Base-by-base conservation (phyloP, 2,888 invertebrate genomes). In the Anthrax anthrax region DNA sequence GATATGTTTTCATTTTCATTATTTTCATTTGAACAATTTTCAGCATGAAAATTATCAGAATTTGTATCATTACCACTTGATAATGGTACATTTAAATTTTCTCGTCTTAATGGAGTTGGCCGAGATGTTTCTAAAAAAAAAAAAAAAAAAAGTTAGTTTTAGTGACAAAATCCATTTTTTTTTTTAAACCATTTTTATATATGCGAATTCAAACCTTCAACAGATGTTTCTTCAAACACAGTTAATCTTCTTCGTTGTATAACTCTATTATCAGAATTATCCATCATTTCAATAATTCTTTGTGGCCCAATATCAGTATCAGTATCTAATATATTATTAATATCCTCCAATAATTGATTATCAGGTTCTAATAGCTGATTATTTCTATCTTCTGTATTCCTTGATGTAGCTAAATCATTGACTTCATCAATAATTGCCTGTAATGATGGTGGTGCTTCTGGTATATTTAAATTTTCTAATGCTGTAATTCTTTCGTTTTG, bases 401-500 rank as follows among this genome's bases (percentile, higher is more conserved):
- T 40, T 17, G 48, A 16, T 32, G 42, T 45, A 2, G 53, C 53
- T 17, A 55, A 42, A 50, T 51, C 57, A 47, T 53, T 55, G 27
- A 58, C 58, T 46, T 58, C 57, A 19, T 59, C 57, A 38, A 57
- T 56, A n/a, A 60, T 57, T 19, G 56, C 56, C 41, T 60, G 57
- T 13, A 58, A 51, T 3, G 57, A 56, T 37, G 55, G 52, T 16
- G 57, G 53, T 16, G 56, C 48, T 23, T 50, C 51, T 17, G 53
- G 54, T 17, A 52, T 49, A 29, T 50, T 48, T n/a, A 50, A 39
- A n/a, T 48, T 46, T 39, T 51, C 19, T 19, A 42, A 10, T 16
- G 42, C 4, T 42, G 46, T 39, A 38, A 19, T 39, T 32, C 23
- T 42, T 13, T 38, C 36, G 3, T 48, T 49, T 18, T 42, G 32